These are phyloP conservation scores for Coregonus ussuriensis DNA, from an alignment of 2,797 vertebrate genomes.

Conservation along the genomic window DNA sequence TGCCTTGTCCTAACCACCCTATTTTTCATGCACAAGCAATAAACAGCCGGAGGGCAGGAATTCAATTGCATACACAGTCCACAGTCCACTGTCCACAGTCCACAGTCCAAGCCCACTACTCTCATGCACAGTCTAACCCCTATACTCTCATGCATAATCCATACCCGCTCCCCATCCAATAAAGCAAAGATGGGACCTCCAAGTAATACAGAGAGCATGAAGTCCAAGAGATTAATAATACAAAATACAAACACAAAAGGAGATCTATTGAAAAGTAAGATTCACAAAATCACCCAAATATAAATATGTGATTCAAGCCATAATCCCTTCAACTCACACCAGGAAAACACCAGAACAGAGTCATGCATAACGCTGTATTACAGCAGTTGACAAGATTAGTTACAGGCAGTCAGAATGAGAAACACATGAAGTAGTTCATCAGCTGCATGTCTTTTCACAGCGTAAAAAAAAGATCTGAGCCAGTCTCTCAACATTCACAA, in stretches of 20 bases:
- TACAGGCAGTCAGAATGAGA: no score
- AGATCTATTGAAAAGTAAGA: neutral
- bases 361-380: no score
- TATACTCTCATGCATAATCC: neutral
- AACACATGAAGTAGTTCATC: no score
- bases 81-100: neutral
- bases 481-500: no score
- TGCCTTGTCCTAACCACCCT: neutral
- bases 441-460: no score
- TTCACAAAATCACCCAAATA: no score
- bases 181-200: neutral
- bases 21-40: neutral
- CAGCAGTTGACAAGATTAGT: no score
- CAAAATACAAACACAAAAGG: neutral
- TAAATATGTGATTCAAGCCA: no score
- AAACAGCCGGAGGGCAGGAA: conserved; percentile 2
- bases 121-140: neutral
- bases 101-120: neutral
- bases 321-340: no score
- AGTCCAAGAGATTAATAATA: neutral
- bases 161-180: neutral
- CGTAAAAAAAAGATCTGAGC: no score
- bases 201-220: neutral
- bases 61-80: neutral
- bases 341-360: no score